Conservation (phyloP, 2,888 invertebrate species). For the Hydropsyche betteni region DNA sequence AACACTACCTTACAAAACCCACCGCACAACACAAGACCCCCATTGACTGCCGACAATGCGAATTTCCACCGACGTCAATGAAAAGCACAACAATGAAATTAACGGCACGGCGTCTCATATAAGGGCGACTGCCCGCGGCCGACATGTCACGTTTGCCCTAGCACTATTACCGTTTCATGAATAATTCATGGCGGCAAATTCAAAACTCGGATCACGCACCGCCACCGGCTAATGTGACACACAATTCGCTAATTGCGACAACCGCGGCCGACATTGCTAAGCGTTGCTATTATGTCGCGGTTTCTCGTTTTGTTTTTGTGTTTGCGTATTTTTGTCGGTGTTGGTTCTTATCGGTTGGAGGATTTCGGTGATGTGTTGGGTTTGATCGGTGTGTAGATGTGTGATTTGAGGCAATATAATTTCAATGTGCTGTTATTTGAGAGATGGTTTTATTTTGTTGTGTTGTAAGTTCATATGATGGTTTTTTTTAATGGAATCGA, state of each 20-base stretch:
- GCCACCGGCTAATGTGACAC: constrained; percentile 30
- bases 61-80: too few relatives aligned
- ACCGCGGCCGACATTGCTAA: not conserved
- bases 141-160: constrained; percentile 19
- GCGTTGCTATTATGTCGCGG: not conserved
- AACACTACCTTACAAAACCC: too few relatives aligned
- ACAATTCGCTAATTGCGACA: constrained; percentile 27
- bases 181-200: constrained; percentile 28
- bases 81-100: too few relatives aligned
- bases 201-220: constrained; percentile 20
- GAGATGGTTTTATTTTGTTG: not conserved
- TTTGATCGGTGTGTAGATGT: too few relatives aligned
- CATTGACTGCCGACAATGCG: too few relatives aligned
- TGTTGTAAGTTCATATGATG: not conserved
- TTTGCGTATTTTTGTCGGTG: not conserved
- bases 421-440: too few relatives aligned
- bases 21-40: too few relatives aligned
- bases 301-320: not conserved
- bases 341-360: not conserved
- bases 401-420: too few relatives aligned
- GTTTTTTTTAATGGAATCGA: too few relatives aligned
- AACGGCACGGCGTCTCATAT: not conserved
- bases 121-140: not conserved
- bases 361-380: too few relatives aligned
- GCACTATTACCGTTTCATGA: constrained; percentile 15